phyloP scores from a whole-genome alignment of 2,888 invertebrate genomes.

The Merodon equestris region DNA sequence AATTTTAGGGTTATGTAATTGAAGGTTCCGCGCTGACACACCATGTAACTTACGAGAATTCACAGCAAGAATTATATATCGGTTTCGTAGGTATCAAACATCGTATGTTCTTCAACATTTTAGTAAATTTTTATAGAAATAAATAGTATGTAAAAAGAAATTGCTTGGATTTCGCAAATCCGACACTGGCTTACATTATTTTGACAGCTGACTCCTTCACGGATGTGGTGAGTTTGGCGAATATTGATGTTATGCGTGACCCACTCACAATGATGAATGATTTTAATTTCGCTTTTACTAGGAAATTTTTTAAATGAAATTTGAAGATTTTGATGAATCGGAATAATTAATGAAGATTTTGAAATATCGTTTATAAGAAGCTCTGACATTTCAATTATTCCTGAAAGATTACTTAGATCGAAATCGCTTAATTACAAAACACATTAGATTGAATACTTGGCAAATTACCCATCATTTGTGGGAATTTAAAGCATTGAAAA shows the following conservation, averaged over 20 bases:
- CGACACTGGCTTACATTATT: slow-evolving; percentile 39
- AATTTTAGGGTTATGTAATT: slow-evolving; percentile 39
- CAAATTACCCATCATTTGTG: no score
- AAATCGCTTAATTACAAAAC: no score
- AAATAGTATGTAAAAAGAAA: slow-evolving; percentile 6
- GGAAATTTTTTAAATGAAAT: not conserved
- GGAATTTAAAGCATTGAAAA: no score
- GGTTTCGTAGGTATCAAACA: slow-evolving; percentile 30
- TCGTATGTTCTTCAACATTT: slow-evolving; percentile 59
- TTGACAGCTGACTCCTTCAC: slow-evolving; percentile 19
- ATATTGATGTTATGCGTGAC: no score
- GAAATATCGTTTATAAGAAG: no score
- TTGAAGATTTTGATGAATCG: no score
- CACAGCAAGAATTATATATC: slow-evolving; percentile 25
- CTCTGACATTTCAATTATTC: no score
- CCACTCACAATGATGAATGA: not conserved
- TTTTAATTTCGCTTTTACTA: not conserved
- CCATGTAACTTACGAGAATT: slow-evolving; percentile 58
- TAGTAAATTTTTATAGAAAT: slow-evolving; percentile 9
- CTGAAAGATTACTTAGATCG: no score
- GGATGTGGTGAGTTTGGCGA: no score
- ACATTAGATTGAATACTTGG: no score
- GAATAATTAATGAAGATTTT: no score
- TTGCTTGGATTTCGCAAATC: slow-evolving; percentile 9
- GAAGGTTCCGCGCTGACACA: no score